A percentile compares a stretch with the other conserved stretches of the same genome.
Conservation (phyloP, 2,113 vertebrate genomes). For the Eulemur macaco region DNA sequence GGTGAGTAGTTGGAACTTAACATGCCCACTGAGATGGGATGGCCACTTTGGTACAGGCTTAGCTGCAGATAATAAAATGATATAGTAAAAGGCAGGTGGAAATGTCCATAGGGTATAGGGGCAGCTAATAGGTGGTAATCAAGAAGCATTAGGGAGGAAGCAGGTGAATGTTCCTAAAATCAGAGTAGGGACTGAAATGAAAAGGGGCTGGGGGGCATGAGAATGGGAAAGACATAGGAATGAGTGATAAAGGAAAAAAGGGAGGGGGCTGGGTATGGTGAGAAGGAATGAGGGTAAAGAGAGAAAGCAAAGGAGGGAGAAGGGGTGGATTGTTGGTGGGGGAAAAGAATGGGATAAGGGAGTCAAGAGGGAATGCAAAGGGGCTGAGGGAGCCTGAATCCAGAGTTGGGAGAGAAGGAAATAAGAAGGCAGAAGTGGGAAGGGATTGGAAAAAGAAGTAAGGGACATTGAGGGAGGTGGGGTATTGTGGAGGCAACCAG, state of each 20-base stretch:
- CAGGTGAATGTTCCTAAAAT: background rate
- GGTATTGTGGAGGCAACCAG: background rate
- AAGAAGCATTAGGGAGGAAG: background rate
- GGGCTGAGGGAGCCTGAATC: background rate
- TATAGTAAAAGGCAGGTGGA: background rate
- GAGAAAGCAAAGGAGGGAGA: background rate
- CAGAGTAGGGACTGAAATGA: background rate
- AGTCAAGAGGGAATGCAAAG: background rate
- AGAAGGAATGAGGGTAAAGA: background rate
- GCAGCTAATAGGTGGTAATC: background rate
- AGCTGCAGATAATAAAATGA: slow-evolving; percentile 1
- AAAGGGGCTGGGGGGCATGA: background rate
- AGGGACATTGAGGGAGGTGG: background rate
- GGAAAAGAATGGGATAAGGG: background rate
- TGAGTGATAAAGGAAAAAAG: background rate
- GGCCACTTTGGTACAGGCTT: background rate
- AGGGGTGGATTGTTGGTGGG: background rate
- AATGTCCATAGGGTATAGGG: background rate
- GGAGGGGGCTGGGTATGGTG: background rate
- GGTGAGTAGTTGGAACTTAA: background rate
- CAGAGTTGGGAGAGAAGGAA: background rate
- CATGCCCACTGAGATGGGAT: background rate
- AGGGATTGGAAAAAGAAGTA: background rate
- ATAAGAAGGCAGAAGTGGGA: background rate
- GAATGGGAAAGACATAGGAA: background rate